Percentiles rank a stretch among this genome's conserved stretches.
These are phyloP conservation scores for Acrocephalus scirpaceus DNA, from an alignment of 2,797 vertebrate species.

Conservation along the genomic window DNA sequence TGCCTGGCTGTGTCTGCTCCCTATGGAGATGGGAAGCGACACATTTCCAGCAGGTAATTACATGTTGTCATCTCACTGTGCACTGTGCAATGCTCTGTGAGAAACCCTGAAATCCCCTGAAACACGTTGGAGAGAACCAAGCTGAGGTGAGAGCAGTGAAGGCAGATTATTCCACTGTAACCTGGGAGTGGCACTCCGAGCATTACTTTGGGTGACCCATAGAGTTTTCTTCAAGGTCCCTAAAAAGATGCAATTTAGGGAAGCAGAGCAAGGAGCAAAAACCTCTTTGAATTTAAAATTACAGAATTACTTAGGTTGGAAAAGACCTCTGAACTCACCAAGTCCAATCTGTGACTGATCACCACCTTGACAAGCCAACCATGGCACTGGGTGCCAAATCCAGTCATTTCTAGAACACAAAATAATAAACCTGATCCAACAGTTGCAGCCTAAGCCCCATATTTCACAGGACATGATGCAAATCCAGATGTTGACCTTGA, in stretches of 20 bases:
- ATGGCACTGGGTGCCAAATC: not conserved
- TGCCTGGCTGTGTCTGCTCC: not conserved
- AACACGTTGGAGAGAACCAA: not conserved
- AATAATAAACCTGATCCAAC: not conserved
- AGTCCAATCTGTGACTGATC: not conserved
- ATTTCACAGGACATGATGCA: not conserved
- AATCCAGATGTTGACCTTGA: not conserved
- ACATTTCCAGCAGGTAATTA: constrained; percentile 13
- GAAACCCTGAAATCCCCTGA: not conserved
- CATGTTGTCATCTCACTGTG: not conserved
- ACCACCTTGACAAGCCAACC: not conserved
- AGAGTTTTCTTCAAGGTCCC: not conserved
- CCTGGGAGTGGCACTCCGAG: not conserved
- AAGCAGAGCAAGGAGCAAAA: not conserved
- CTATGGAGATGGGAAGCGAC: not conserved
- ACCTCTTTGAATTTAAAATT: not conserved
- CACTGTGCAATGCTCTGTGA: not conserved
- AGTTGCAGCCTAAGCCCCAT: not conserved
- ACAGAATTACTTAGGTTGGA: not conserved
- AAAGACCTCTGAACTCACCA: not conserved
- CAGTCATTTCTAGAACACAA: not conserved
- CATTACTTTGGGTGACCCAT: not conserved
- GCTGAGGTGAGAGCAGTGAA: not conserved
- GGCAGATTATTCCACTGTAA: not conserved
- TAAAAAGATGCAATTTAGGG: not conserved